Evolutionary conservation across 2,797 vertebrate genomes (phyloP).

Genomic region (Morelia viridis): DNA sequence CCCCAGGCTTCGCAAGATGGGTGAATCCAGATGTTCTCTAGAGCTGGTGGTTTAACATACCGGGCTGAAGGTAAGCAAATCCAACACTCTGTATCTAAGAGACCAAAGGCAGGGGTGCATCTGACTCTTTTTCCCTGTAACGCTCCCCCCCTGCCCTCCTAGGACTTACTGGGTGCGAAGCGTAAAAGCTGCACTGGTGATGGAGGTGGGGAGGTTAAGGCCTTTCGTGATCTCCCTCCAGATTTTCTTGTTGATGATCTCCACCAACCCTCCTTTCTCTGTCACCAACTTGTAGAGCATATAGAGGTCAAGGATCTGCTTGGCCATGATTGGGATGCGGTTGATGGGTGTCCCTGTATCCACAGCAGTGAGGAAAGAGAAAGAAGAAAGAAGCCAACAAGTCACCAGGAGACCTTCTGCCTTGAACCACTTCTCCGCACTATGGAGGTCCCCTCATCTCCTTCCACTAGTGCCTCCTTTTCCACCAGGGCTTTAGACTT

Average conservation of each 20-base stretch:
- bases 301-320: constrained; percentile 87
- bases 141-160: background rate
- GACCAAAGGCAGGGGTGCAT: background rate
- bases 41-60: background rate
- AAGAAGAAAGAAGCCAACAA: constrained; percentile 9
- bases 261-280: constrained; percentile 85
- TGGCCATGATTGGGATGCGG: constrained; percentile 89
- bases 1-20: background rate
- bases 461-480: background rate
- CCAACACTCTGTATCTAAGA: background rate
- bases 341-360: constrained; percentile 85
- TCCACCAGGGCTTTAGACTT: background rate
- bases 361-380: background rate
- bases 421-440: background rate
- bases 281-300: constrained; percentile 89
- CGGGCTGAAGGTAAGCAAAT: background rate
- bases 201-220: constrained; percentile 87
- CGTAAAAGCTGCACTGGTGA: constrained; percentile 88
- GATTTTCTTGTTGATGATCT: constrained; percentile 89
- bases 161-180: constrained; percentile 86
- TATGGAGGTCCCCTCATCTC: accelerated
- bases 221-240: constrained; percentile 90
- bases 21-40: background rate
- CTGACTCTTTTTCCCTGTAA: background rate
- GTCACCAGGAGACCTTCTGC: too few relatives aligned